Conservation (phyloP, 2,888 invertebrate species). For the Heliconius ismenius region DNA sequence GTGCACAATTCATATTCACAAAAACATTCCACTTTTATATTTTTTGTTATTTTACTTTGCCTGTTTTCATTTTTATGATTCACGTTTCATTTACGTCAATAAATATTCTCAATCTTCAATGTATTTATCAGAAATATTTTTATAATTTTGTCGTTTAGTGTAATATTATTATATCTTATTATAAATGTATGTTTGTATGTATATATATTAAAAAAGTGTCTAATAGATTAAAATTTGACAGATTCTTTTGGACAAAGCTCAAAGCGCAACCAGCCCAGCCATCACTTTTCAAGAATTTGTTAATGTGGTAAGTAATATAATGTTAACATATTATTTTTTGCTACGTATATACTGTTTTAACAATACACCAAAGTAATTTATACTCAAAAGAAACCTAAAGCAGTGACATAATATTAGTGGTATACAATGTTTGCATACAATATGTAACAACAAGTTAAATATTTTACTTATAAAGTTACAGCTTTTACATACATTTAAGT, state of each 20-base stretch:
- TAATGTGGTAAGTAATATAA: conserved; percentile 90
- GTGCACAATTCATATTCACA: neutral
- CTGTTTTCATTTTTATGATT: neutral
- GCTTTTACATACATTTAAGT: too few relatives aligned
- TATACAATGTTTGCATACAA: too few relatives aligned
- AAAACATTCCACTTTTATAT: neutral
- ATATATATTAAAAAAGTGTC: neutral
- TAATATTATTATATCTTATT: too few relatives aligned
- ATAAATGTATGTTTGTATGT: too few relatives aligned
- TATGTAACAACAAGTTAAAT: too few relatives aligned
- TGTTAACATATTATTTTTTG: conserved; percentile 48
- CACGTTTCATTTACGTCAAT: neutral
- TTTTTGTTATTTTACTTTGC: neutral
- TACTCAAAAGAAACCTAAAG: too few relatives aligned
- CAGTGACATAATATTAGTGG: too few relatives aligned
- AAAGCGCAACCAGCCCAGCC: conserved; percentile 86
- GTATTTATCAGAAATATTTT: neutral
- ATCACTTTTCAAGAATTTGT: conserved; percentile 97
- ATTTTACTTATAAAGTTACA: too few relatives aligned
- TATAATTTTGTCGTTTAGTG: neutral
- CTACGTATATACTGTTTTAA: too few relatives aligned
- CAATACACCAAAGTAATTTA: too few relatives aligned
- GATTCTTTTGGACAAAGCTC: conserved; percentile 87
- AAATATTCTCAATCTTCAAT: neutral
- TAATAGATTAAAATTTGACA: conserved; percentile 45